phyloP scores from a whole-genome alignment of 1,140 invertebrate species.

The Rhyzopertha dominica region DNA sequence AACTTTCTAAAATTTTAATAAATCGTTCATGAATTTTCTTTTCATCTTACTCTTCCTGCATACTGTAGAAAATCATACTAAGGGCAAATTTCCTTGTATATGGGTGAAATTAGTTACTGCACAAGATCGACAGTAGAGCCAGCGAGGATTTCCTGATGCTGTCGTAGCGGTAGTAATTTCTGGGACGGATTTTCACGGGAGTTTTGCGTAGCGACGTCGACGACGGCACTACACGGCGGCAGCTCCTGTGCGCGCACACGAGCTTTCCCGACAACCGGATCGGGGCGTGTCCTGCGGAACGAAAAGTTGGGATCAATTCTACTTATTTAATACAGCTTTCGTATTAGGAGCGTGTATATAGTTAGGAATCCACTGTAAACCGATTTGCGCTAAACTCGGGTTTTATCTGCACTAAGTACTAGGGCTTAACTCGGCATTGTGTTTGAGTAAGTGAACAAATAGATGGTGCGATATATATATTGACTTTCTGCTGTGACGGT shows the following conservation, averaged over 20 bases:
- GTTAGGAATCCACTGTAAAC: conserved; percentile 48
- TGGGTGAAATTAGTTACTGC: too few relatives aligned
- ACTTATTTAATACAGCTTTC: conserved; percentile 49
- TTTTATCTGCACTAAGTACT: conserved; percentile 48
- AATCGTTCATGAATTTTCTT: too few relatives aligned
- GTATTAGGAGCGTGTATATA: conserved; percentile 48
- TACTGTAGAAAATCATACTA: too few relatives aligned
- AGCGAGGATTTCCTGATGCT: too few relatives aligned
- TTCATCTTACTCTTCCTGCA: too few relatives aligned
- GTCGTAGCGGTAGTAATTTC: too few relatives aligned
- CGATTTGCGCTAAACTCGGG: conserved; percentile 47
- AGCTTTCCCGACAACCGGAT: conserved; percentile 27
- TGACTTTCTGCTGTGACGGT: conserved; percentile 37
- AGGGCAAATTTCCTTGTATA: too few relatives aligned
- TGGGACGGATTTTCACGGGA: not conserved
- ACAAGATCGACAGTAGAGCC: too few relatives aligned
- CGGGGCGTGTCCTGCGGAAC: conserved; percentile 38
- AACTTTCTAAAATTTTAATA: too few relatives aligned
- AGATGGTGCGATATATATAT: conserved; percentile 47
- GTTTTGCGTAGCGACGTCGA: conserved; percentile 14
- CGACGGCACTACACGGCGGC: too few relatives aligned
- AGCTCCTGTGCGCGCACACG: conserved; percentile 19
- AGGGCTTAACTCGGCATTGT: conserved; percentile 45
- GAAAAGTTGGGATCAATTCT: conserved; percentile 48
- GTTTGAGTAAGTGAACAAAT: conserved; percentile 48